phyloP scores from a whole-genome alignment of 2,113 vertebrate genomes.

The Glaucomys volans region DNA sequence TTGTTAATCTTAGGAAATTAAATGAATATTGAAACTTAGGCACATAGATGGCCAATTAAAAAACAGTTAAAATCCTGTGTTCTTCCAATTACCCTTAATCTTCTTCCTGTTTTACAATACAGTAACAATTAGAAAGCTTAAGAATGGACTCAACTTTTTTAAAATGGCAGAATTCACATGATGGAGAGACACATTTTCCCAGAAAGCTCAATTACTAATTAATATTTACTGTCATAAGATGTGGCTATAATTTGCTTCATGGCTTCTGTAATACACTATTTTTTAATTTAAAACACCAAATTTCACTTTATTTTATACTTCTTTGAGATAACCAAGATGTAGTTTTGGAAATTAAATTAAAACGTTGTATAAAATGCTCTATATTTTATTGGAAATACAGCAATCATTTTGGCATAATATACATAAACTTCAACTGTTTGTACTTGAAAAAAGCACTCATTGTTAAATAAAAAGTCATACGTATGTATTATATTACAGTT shows the following conservation, averaged over 20 bases:
- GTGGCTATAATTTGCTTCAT: neutral
- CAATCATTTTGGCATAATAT: neutral
- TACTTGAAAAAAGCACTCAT: slow-evolving; percentile 1
- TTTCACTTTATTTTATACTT: neutral
- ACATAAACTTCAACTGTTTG: neutral
- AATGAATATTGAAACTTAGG: slow-evolving; percentile 45
- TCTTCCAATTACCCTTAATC: slow-evolving; percentile 66
- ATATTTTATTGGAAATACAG: neutral
- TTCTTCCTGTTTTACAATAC: slow-evolving; percentile 51
- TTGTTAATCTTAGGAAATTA: neutral
- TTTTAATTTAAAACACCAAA: neutral
- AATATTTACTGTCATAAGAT: neutral
- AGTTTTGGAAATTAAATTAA: neutral
- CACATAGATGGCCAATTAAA: neutral
- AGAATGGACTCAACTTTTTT: neutral
- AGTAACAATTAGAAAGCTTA: neutral
- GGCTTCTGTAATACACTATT: neutral
- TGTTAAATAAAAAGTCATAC: slow-evolving; percentile 33
- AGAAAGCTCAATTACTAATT: neutral
- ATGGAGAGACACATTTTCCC: neutral
- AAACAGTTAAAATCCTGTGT: slow-evolving; percentile 48
- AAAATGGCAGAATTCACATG: neutral
- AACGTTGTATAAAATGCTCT: neutral
- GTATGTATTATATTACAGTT: neutral
- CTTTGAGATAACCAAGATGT: neutral